Conservation (phyloP, 2,888 invertebrate species). For the Harpalus rubripes region DNA sequence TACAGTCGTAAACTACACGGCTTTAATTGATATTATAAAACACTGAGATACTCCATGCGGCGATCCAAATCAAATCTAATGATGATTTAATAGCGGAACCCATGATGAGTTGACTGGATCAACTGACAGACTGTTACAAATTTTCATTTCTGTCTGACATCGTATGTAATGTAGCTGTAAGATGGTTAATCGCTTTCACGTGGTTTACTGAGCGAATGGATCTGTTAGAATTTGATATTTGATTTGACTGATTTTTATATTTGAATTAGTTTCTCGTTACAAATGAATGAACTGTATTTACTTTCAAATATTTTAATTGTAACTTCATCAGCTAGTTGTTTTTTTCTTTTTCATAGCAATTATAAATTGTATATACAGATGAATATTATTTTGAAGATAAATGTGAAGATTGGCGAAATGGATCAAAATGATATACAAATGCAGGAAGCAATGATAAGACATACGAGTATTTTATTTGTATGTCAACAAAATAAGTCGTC, state of each 20-base stretch:
- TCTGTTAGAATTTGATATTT: neutral
- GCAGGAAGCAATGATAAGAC: no score
- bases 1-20: slow-evolving; percentile 14
- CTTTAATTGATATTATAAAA: slow-evolving; percentile 46
- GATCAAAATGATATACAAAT: no score
- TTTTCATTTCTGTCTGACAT: slow-evolving; percentile 34
- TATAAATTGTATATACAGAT: no score
- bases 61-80: slow-evolving; percentile 47
- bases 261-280: neutral
- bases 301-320: no score
- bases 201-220: neutral
- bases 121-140: slow-evolving; percentile 19
- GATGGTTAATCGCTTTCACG: neutral
- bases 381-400: no score
- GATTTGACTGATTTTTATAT: neutral
- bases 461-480: no score
- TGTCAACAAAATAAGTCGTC: no score
- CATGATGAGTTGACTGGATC: slow-evolving; percentile 16
- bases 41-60: slow-evolving; percentile 33
- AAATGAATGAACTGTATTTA: neutral
- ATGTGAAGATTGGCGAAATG: no score
- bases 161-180: slow-evolving; percentile 36
- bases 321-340: no score
- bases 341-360: no score
- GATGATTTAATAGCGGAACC: slow-evolving; percentile 48